Base-by-base conservation (phyloP, 1,140 invertebrate genomes). In the Drosophila mayri region DNA sequence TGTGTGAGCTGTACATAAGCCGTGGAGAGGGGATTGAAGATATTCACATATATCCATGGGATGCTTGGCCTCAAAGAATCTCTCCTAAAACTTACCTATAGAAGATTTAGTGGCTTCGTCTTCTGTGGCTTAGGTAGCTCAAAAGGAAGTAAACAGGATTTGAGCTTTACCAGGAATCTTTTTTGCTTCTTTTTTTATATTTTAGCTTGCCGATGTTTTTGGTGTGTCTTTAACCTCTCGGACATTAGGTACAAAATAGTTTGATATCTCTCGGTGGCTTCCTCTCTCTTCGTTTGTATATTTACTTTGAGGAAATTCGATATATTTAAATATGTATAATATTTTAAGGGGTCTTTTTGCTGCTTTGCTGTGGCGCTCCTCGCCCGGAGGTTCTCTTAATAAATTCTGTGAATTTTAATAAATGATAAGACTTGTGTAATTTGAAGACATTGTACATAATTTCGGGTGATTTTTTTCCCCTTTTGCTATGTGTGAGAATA, bases 111-210 rank as follows among this genome's bases (percentile, higher is more conserved):
- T 85, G 82, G 81, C 76, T 71, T 62, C 41, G 72, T 74, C 73
- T 82, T 82, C 59, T 58, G 54, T 44, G 66, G 82, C 78, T 85
- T 86, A 86, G 82, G 82, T 86, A 86, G 75, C 79, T 79, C 77
- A 72, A 86, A 78, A 85, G 82, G 82, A 86, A 85, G 83, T 86
- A 85, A 85, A 85, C 82, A 85, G 82, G 82, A 85, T 85, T 85
- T 86, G 58, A 81, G 83, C 70, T 86, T 85, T 86, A 85, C 82
- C 82, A 75, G 62, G 82, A 85, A 85, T 85, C 59, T 74, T 44
- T 75, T 40, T 4, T 41, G 40, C 11, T 9, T 28, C 35, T 49
- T 72, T 30, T 9, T 44, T 20, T 41, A 57, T 25, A 54, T 46
- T 40, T 16, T 66, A 5, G 37, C 12, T 47, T 30, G 20, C 30